Conservation (phyloP, 2,888 invertebrate species). For the Yponomeuta malinellus region DNA sequence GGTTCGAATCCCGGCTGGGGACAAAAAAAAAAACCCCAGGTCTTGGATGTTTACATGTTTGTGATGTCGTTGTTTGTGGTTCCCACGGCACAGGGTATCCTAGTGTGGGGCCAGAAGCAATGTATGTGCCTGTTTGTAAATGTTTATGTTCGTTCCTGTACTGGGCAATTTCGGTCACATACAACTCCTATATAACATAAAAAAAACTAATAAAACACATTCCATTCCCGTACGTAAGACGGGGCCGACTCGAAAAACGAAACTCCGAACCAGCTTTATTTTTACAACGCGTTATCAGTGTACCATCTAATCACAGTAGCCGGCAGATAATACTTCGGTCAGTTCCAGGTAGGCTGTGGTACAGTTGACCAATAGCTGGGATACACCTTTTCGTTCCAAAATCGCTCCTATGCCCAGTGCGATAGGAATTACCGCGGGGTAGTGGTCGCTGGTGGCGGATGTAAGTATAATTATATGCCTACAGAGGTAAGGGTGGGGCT, state of each 20-base stretch:
- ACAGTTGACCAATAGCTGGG: background rate
- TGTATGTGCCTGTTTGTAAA: no score
- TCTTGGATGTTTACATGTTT: no score
- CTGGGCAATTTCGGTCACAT: conserved; percentile 27
- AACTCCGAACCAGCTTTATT: background rate
- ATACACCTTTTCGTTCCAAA: no score
- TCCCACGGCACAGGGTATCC: no score
- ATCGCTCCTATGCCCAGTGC: background rate
- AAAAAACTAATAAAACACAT: background rate
- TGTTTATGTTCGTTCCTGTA: conserved; percentile 32
- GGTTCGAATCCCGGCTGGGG: no score
- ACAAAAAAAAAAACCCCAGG: background rate
- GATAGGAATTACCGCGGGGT: background rate
- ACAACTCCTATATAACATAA: background rate
- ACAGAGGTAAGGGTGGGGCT: background rate
- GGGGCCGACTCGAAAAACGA: background rate
- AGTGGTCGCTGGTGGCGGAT: background rate
- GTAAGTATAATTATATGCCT: background rate
- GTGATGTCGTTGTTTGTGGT: background rate
- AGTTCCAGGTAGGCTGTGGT: conserved; percentile 1
- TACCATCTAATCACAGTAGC: conserved; percentile 68
- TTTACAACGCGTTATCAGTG: conserved; percentile 25
- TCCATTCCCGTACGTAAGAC: no score
- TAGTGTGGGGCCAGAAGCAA: no score
- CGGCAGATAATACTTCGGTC: conserved; percentile 9